Evolutionary conservation across 2,888 invertebrate genomes (phyloP).

Genomic region (Nomada ferruginata): DNA sequence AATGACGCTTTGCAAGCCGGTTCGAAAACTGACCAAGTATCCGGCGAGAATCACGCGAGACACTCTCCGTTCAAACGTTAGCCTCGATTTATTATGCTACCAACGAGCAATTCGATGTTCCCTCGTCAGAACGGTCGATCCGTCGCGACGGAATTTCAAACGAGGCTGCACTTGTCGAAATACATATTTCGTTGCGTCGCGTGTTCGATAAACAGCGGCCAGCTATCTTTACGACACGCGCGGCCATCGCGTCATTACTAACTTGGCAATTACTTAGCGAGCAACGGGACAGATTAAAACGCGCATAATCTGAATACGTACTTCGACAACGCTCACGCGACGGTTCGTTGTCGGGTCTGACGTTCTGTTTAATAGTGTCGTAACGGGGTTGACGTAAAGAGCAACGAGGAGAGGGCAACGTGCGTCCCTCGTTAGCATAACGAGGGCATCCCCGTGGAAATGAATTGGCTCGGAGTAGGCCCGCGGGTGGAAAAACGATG

Average conservation of each 20-base stretch:
- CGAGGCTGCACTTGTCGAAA: no score
- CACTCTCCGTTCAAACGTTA: neutral
- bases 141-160: no score
- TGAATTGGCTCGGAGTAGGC: slow-evolving; percentile 14
- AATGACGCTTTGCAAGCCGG: slow-evolving; percentile 15
- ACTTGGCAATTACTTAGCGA: neutral
- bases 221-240: neutral
- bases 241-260: neutral
- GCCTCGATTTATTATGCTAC: neutral
- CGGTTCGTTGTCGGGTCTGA: no score
- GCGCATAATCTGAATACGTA: neutral
- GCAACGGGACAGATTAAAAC: neutral
- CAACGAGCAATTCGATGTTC: no score
- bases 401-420: neutral
- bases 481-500: slow-evolving; percentile 21
- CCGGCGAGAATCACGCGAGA: neutral
- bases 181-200: no score
- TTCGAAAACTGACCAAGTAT: neutral
- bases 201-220: neutral
- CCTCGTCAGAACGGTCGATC: no score
- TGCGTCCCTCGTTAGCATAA: slow-evolving; percentile 15
- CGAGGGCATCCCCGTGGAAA: slow-evolving; percentile 7
- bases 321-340: no score
- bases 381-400: no score
- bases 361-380: no score